A percentile compares a stretch with the other conserved stretches of the same genome.
Conservation (phyloP, 1,140 invertebrate species). For the Rhynchophorus ferrugineus region DNA sequence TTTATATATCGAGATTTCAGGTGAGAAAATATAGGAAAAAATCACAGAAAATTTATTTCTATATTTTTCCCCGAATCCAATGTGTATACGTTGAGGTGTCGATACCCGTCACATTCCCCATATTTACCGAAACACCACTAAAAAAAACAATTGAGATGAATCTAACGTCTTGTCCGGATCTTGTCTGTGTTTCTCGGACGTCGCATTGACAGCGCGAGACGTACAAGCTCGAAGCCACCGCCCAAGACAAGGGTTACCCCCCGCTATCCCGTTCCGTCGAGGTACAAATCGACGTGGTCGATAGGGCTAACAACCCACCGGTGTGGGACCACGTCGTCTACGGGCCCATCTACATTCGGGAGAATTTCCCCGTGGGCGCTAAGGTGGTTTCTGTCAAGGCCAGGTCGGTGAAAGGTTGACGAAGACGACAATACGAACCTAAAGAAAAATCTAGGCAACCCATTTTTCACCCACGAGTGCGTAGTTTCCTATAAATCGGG, state of each 20-base stretch:
- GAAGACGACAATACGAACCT: neutral
- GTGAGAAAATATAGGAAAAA: too few relatives aligned
- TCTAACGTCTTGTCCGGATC: slow-evolving; percentile 12
- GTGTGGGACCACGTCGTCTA: slow-evolving; percentile 94
- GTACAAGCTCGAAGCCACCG: slow-evolving; percentile 94
- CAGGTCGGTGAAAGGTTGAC: slow-evolving; percentile 66
- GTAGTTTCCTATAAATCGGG: too few relatives aligned
- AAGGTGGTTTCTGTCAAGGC: slow-evolving; percentile 96
- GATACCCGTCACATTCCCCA: too few relatives aligned
- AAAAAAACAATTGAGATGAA: too few relatives aligned
- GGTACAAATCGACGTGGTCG: slow-evolving; percentile 95
- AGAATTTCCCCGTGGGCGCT: slow-evolving; percentile 92
- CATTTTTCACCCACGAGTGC: neutral
- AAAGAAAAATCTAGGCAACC: slow-evolving; percentile 1
- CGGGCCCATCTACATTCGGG: slow-evolving; percentile 93
- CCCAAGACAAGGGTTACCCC: slow-evolving; percentile 91
- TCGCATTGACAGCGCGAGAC: slow-evolving; percentile 94
- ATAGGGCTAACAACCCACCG: slow-evolving; percentile 93
- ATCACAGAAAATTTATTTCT: too few relatives aligned
- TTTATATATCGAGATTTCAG: too few relatives aligned
- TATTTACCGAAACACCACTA: too few relatives aligned
- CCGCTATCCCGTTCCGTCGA: slow-evolving; percentile 89
- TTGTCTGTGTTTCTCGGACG: slow-evolving; percentile 10
- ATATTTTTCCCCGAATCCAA: too few relatives aligned
- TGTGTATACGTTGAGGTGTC: too few relatives aligned